A percentile compares a stretch with the other conserved stretches of the same genome.
Conservation (phyloP, 2,797 vertebrate genomes). For the Decapterus maruadsi region DNA sequence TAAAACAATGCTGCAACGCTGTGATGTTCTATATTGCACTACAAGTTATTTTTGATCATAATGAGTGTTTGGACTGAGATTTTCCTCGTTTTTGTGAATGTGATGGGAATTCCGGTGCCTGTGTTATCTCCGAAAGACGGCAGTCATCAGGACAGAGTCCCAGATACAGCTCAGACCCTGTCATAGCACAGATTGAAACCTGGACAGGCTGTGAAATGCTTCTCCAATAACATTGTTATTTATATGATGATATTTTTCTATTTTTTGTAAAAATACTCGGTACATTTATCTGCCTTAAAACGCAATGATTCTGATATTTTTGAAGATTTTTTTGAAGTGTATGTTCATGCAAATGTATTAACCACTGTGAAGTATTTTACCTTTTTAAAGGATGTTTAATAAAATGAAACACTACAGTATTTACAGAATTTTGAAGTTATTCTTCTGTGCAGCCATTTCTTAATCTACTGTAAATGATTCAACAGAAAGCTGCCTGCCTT, state of each 20-base stretch:
- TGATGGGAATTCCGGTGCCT: neutral
- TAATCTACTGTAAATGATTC: conserved; percentile 25
- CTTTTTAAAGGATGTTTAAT: conserved; percentile 4
- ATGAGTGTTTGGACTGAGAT: neutral
- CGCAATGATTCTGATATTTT: conserved; percentile 4
- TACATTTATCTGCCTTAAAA: conserved; percentile 23
- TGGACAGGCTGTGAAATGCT: neutral
- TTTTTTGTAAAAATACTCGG: neutral
- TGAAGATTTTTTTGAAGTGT: neutral
- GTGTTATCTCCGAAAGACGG: no score
- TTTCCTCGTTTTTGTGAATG: neutral
- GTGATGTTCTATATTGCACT: conserved; percentile 8
- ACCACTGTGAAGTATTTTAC: neutral
- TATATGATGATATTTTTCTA: conserved; percentile 21
- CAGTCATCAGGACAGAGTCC: neutral
- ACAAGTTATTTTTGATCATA: conserved; percentile 6
- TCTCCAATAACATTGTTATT: conserved; percentile 31
- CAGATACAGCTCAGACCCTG: conserved; percentile 22
- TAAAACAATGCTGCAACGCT: neutral
- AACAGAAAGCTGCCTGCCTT: conserved; percentile 4
- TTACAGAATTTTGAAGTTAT: neutral
- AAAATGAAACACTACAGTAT: conserved; percentile 13
- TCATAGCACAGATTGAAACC: conserved; percentile 2
- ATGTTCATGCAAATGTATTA: neutral
- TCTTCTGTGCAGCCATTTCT: neutral